phyloP scores from a whole-genome alignment of 2,113 vertebrate species.

The Casuarius casuarius region DNA sequence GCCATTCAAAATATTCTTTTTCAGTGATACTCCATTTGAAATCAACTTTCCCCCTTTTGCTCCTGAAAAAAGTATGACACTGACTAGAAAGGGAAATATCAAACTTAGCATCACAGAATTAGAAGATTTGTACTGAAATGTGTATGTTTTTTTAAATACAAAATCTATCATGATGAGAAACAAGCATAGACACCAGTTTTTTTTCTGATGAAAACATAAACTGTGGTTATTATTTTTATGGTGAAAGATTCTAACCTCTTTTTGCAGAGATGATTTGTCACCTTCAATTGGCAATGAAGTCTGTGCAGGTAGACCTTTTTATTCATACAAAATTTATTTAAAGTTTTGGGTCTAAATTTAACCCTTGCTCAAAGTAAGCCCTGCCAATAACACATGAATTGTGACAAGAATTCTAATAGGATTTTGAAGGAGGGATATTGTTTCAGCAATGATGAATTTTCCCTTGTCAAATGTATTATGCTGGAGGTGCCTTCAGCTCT shows the following conservation, averaged over 20 bases:
- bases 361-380: not conserved
- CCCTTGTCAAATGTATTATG: not conserved
- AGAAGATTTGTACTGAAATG: not conserved
- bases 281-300: not conserved
- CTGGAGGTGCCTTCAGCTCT: not conserved
- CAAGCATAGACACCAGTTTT: not conserved
- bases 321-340: not conserved
- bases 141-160: not conserved
- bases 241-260: not conserved
- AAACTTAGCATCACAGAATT: not conserved
- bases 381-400: not conserved
- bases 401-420: not conserved
- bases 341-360: slow-evolving; percentile 1
- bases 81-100: not conserved
- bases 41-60: not conserved
- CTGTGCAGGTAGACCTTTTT: not conserved
- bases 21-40: not conserved
- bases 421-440: not conserved
- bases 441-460: not conserved
- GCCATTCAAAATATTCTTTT: not conserved
- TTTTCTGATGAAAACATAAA: not conserved
- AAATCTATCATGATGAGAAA: not conserved
- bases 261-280: not conserved
- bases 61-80: not conserved
- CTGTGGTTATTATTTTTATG: not conserved